Evolutionary conservation across 2,888 invertebrate species (phyloP).

Genomic region (Iselma pallidipennis): DNA sequence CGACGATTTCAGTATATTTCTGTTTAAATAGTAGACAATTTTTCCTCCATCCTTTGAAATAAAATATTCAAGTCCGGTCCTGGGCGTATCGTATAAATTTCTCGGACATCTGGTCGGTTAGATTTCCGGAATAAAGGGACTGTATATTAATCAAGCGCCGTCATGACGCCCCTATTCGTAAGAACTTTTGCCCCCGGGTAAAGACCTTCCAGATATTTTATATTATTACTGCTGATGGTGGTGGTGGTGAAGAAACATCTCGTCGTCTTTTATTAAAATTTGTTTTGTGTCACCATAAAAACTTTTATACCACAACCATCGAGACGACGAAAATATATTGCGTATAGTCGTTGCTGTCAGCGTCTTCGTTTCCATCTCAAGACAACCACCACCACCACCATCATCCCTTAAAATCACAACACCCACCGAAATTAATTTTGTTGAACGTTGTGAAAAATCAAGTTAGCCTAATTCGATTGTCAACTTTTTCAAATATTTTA

Average conservation of each 20-base stretch:
- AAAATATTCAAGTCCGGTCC: constrained; percentile 22
- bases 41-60: background rate
- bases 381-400: background rate
- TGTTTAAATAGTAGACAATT: background rate
- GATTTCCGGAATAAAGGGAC: constrained; percentile 43
- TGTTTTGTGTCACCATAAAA: constrained; percentile 37
- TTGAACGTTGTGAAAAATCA: constrained; percentile 8
- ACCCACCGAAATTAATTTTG: background rate
- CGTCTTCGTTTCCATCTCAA: background rate
- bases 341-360: background rate
- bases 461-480: constrained; percentile 9
- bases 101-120: constrained; percentile 42
- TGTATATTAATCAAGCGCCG: constrained; percentile 43
- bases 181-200: constrained; percentile 10
- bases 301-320: constrained; percentile 31
- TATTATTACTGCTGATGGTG: constrained; percentile 34
- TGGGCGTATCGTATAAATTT: constrained; percentile 40
- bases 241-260: constrained; percentile 27
- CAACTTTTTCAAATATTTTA: constrained; percentile 8
- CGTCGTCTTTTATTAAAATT: constrained; percentile 39
- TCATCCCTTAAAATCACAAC: background rate
- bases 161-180: constrained; percentile 31
- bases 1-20: background rate
- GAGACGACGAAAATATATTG: background rate
- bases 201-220: constrained; percentile 34